Evolutionary conservation across 1,140 invertebrate genomes (phyloP), one percentile per base, ranked within the genome.

Genomic region (Trissolcus basalis): DNA sequence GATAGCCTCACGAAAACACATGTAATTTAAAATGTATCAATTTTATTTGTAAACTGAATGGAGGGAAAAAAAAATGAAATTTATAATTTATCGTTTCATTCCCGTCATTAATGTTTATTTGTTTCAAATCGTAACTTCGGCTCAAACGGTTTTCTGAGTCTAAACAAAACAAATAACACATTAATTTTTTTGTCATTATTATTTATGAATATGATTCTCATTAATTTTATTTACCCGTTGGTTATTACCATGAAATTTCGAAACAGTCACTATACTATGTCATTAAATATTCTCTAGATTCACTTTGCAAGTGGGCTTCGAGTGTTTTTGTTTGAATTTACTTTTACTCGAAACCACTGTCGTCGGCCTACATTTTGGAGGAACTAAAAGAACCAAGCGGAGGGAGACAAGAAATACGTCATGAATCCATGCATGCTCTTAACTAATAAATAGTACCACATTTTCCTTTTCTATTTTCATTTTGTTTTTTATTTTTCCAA

Each of bases 261-360:
- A 76, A 76, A 65, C 49, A 76, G 39, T 68, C 60, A 60, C 51
- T 48, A 69, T 50, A 70, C 49, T 55, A 69, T 47, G 60, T 60
- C 72, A 76, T 76, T 76, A 76, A 76, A 76, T 76, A 76, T 76
- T 76, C 60, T 65, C 60, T 76, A 76, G 60, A 76, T 70, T 76
- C 16, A 33, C 65, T 60, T 75, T 19, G 60, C 60, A 69, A 76
- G 73, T 76, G 73, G 60, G 65, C 65, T 76, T 65, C 36, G 65
- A 64, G 60, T 72, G 73, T 81, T 80, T 80, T 77, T 80, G 73
- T 76, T 76, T 69, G 68, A 61, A 76, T 78, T 82, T 77, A 82
- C 81, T 81, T 82, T 82, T 82, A 82, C 81, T 82, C 73, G 64
- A 72, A 77, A 60, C 65, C 65, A 65, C 73, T 55, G 65, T 76